Base-by-base conservation (phyloP, 2,888 invertebrate species). In the Allophyes oxyacanthae region DNA sequence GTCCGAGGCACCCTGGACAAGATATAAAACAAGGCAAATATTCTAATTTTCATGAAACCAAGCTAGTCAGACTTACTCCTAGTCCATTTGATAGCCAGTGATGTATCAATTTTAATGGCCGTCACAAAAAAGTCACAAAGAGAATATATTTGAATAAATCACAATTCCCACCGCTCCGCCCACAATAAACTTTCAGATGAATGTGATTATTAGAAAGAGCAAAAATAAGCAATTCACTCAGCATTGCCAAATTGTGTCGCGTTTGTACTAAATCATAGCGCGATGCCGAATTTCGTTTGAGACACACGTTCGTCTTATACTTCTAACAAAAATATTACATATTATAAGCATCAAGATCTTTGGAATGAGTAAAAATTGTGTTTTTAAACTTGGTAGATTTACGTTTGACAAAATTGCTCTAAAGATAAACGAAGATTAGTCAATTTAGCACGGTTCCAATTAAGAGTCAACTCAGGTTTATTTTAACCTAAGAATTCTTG, bases 171-270 rank as follows among this genome's bases (percentile, higher is more conserved):
- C 65, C 60, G 73, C 74, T 71, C 61, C 77, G 59, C 81, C 83
- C 80, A 83, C 83, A 65, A 70, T 75, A 72, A 28, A 61, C 65
- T 78, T 79, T 84, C 79, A 81, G 81, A 84, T 81, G 81, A 86
- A 86, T 82, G 79, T 81, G 79, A 63, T 72, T 72, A 86, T 86
- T 83, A 84, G 77, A 82, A 85, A 79, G 72, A 82, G 81, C 76
- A 77, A 86, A 87, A 87, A 89, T 86, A 89, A 83, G 74, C 78
- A 72, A 81, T 81, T 82, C 78, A 75, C 67, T 81, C 74, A 75
- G 72, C 81, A 83, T 81, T 84, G 87, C 85, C 83, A 87, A 88
- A 87, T 82, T 78, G 76, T 86, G 86, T 85, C 85, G 78, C 76
- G 55, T 78, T 14, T 77, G 61, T 61, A 66, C 85, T 88, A 90